Conservation (phyloP, 2,888 invertebrate genomes). For the Cephus sareptanus region DNA sequence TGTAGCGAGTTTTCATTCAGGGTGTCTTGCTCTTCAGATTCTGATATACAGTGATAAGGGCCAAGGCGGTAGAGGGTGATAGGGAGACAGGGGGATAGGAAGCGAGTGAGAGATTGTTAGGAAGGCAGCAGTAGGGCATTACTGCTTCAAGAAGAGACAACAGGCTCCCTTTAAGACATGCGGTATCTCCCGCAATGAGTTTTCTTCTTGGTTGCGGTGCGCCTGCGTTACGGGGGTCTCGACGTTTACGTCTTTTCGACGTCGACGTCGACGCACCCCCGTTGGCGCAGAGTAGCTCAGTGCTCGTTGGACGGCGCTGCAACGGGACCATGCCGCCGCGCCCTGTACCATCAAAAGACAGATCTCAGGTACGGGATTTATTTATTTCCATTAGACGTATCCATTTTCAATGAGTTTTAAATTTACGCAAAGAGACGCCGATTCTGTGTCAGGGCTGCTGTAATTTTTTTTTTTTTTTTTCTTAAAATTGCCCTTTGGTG, state of each 20-base stretch:
- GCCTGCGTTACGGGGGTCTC: conserved; percentile 18
- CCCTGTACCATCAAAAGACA: conserved; percentile 56
- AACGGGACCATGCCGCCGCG: conserved; percentile 64
- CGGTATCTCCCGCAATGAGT: background rate
- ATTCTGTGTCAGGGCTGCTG: background rate
- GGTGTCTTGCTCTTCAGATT: conserved; percentile 18
- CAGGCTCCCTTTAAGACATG: background rate
- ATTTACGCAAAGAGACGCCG: background rate
- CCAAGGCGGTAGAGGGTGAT: background rate
- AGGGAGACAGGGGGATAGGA: conserved; percentile 13
- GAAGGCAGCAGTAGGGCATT: conserved; percentile 14
- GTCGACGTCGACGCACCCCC: conserved; percentile 56
- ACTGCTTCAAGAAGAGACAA: background rate
- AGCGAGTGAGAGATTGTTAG: conserved; percentile 19
- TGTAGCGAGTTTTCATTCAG: conserved; percentile 15
- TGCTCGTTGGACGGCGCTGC: conserved; percentile 63
- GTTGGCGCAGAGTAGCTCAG: conserved; percentile 60
- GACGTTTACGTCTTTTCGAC: conserved; percentile 56
- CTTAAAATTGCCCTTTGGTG: background rate
- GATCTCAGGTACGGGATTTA: conserved; percentile 53
- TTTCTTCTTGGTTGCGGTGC: conserved; percentile 13
- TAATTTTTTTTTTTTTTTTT: too few relatives aligned
- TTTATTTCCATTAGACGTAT: background rate
- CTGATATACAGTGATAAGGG: conserved; percentile 1
- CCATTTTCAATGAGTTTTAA: background rate